Evolutionary conservation across 1,140 invertebrate species (phyloP).

Genomic region (Formica exsecta): DNA sequence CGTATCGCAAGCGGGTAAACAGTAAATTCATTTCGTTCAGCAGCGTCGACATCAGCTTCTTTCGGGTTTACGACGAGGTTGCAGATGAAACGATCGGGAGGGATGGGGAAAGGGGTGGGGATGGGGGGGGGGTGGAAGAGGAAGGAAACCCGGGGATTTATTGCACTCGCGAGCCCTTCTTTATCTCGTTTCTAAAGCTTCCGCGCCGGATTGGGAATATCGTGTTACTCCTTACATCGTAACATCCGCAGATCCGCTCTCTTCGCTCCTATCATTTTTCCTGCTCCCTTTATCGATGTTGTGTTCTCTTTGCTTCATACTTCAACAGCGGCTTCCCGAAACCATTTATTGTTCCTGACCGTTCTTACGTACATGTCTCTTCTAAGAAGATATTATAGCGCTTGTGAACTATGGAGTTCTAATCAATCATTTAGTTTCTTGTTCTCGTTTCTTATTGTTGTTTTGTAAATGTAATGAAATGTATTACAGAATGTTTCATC

Average conservation of each 20-base stretch:
- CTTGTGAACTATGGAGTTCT: constrained; percentile 22
- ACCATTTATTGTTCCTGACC: constrained; percentile 56
- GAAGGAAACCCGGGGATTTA: constrained; percentile 72
- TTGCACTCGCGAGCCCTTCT: constrained; percentile 75
- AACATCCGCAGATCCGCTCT: constrained; percentile 54
- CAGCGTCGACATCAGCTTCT: constrained; percentile 44
- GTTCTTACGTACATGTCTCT: constrained; percentile 19
- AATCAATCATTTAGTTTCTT: not conserved
- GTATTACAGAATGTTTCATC: not conserved
- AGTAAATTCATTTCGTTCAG: constrained; percentile 80
- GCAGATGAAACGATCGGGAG: constrained; percentile 27
- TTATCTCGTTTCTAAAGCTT: constrained; percentile 78
- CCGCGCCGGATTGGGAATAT: constrained; percentile 73
- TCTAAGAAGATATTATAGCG: constrained; percentile 10
- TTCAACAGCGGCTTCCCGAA: constrained; percentile 48
- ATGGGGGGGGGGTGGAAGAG: not conserved
- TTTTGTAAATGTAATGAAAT: not conserved
- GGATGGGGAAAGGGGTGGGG: not conserved
- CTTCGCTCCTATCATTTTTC: constrained; percentile 23
- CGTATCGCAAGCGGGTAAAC: constrained; percentile 71
- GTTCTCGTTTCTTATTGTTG: not conserved
- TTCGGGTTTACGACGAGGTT: constrained; percentile 34
- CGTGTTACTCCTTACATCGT: constrained; percentile 59
- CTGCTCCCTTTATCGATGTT: not conserved
- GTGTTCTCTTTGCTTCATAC: constrained; percentile 15